Evolutionary conservation across 2,888 invertebrate species (phyloP).

Genomic region (Liposcelis brunnea): DNA sequence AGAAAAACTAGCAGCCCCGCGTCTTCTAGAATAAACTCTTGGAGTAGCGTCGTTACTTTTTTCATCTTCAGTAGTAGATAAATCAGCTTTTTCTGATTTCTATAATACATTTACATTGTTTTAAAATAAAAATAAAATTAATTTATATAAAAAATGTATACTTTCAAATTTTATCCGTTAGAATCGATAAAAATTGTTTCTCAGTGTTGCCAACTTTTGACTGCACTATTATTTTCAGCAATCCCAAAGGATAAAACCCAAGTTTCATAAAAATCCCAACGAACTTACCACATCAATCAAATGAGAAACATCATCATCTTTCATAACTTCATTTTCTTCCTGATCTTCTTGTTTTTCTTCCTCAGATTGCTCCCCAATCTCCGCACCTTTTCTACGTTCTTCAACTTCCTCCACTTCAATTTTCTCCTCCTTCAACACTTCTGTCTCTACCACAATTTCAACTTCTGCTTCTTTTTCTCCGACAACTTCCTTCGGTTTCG

Average conservation of each 20-base stretch:
- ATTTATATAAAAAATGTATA: neutral
- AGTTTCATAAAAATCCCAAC: no score
- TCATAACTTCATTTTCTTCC: neutral
- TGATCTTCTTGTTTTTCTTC: conserved; percentile 11
- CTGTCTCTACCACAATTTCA: conserved; percentile 16
- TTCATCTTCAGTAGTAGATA: conserved; percentile 13
- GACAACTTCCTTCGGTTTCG: conserved; percentile 16
- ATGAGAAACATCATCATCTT: no score
- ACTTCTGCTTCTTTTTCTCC: conserved; percentile 16
- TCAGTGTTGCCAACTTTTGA: no score
- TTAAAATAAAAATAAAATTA: neutral
- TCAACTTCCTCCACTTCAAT: conserved; percentile 11
- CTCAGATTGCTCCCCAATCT: neutral
- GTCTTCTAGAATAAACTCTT: neutral
- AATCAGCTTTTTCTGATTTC: conserved; percentile 14
- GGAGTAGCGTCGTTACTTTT: conserved; percentile 9
- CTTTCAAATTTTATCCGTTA: no score
- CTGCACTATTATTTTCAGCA: no score
- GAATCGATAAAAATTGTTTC: no score
- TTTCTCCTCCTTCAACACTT: conserved; percentile 13
- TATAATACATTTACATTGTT: neutral
- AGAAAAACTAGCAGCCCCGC: conserved; percentile 20
- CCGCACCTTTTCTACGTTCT: conserved; percentile 15
- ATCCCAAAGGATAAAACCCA: no score
- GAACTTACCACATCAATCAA: no score